These are phyloP conservation scores for Erpobdella octoculata DNA, from an alignment of 2,888 invertebrate genomes.

Conservation along the genomic window DNA sequence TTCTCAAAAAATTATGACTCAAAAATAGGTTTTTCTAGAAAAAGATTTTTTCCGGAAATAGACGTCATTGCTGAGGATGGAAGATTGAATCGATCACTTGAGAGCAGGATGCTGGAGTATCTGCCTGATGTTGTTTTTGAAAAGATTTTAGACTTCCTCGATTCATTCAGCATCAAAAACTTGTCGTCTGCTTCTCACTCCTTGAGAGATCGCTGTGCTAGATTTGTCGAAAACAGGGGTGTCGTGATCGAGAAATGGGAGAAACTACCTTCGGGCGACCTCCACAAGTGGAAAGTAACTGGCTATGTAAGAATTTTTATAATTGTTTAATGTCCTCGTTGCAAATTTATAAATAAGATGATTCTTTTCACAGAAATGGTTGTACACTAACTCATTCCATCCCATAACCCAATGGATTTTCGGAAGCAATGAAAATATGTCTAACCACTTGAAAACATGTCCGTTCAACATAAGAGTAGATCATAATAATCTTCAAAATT, in stretches of 20 bases:
- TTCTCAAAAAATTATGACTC: not conserved
- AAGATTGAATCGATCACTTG: too few relatives aligned
- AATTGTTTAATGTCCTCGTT: too few relatives aligned
- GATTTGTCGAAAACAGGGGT: not conserved
- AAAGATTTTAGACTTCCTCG: not conserved
- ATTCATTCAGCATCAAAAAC: not conserved
- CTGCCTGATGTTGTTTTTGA: not conserved
- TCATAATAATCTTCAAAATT: not conserved
- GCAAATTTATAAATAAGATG: too few relatives aligned
- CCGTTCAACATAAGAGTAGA: not conserved
- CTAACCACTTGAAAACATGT: not conserved
- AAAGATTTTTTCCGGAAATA: not conserved
- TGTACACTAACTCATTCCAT: not conserved
- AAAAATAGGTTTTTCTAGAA: not conserved
- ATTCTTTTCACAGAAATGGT: not conserved
- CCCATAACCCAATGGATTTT: not conserved
- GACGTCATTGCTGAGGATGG: not conserved
- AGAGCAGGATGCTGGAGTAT: not conserved
- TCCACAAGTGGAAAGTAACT: not conserved
- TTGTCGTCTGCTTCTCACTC: not conserved
- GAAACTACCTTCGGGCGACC: not conserved
- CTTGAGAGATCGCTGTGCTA: not conserved
- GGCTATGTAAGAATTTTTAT: not conserved
- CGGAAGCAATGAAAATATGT: not conserved
- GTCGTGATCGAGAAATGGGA: not conserved